phyloP scores from a whole-genome alignment of 1,140 invertebrate species.

The Drosophila nebulosa region DNA sequence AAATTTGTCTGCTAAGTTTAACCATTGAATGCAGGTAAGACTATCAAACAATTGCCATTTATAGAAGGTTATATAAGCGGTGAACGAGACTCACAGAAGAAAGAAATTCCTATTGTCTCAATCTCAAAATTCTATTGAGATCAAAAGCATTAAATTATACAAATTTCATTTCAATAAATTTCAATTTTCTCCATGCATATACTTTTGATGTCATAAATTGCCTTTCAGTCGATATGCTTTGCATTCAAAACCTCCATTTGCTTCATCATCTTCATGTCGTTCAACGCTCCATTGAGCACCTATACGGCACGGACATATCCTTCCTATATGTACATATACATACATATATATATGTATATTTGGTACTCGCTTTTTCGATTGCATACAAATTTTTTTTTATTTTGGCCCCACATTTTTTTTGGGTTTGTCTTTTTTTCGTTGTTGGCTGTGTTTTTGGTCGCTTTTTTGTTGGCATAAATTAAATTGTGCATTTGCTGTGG shows the following conservation, averaged over 20 bases:
- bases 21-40: too few species aligned
- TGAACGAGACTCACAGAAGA: too few species aligned
- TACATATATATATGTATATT: neutral
- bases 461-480: slow-evolving; percentile 40
- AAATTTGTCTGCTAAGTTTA: too few species aligned
- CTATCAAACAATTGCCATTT: too few species aligned
- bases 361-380: neutral
- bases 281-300: slow-evolving; percentile 19
- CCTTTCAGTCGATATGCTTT: neutral
- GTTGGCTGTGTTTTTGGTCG: neutral
- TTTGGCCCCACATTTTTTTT: neutral
- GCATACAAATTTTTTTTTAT: slow-evolving; percentile 2
- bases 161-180: neutral
- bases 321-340: neutral
- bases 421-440: neutral
- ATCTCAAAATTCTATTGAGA: neutral
- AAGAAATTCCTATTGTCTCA: too few species aligned
- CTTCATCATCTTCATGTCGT: slow-evolving; percentile 1
- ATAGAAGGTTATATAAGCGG: too few species aligned
- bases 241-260: neutral
- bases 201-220: neutral
- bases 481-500: slow-evolving; percentile 43
- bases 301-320: neutral
- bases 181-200: neutral
- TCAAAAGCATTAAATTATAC: neutral